Base-by-base conservation (phyloP, 2,888 invertebrate species). In the Tromatobia lineatoria region DNA sequence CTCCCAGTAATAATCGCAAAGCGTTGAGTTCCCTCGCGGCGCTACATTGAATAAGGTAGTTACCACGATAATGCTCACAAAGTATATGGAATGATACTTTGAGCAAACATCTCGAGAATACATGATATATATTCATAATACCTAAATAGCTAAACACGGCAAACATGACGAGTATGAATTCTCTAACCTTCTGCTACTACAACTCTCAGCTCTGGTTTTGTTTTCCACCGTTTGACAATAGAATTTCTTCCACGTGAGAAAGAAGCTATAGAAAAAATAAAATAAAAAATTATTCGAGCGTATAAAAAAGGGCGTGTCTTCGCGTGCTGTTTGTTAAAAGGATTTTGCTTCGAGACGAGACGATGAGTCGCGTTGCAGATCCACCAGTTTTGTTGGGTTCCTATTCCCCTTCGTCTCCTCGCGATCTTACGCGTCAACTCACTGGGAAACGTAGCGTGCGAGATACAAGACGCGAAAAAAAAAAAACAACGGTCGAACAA, bases 41-140 rank as follows among this genome's bases (percentile, higher is more conserved):
- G 13, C 13, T 15, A 13, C 23, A 57, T 57, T 25, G 25, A 34
- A 69, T 50, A 38, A 59, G n/a, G 47, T 50, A 34, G 42, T 42
- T n/a, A 73, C 18, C n/a, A 42, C 42, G 42, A 38, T 42, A 42
- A 42, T 61, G 13, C 15, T 11, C 64, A 38, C 29, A 23, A 57
- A 83, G 80, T 76, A 82, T 79, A 82, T 82, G 81, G 86, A 85
- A 1, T 10, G 38, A 91, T 90, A 88, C 88, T 89, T 89, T 89
- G 69, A 87, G 87, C 88, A 91, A 91, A 91, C 90, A 89, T 86
- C 75, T 76, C 38, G 15, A 23, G 57, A 81, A 75, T 74, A 25
- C 25, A 67, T 59, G 69, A 77, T 59, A 59, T 59, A 59, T 74
- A 70, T 57, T 74, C 64, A 75, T 57, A 67, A 80, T 29, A 42